Conservation (phyloP, 2,113 vertebrate genomes). For the Mirza zaza region DNA sequence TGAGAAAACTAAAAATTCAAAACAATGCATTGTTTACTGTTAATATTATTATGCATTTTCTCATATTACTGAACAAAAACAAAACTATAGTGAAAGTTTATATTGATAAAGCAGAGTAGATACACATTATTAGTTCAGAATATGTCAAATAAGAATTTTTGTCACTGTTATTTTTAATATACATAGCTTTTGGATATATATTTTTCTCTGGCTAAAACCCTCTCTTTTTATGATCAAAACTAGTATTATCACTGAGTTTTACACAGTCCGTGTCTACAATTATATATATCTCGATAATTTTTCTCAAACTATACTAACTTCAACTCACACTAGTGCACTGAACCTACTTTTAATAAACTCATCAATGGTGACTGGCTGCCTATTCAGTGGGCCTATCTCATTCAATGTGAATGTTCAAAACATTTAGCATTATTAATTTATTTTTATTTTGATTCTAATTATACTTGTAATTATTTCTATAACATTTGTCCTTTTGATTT, state of each 20-base stretch:
- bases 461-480: background rate
- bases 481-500: background rate
- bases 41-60: background rate
- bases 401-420: background rate
- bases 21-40: background rate
- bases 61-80: background rate
- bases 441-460: background rate
- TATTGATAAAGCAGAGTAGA: background rate
- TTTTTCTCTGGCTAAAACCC: background rate
- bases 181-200: background rate
- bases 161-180: background rate
- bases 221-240: background rate
- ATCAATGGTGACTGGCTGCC: background rate
- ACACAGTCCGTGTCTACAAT: background rate
- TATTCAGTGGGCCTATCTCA: background rate
- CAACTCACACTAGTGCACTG: rapidly evolving
- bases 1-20: background rate
- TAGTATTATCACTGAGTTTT: background rate
- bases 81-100: background rate
- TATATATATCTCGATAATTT: background rate
- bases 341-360: background rate
- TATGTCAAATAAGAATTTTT: background rate
- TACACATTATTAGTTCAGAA: background rate
- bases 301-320: background rate
- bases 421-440: background rate